Base-by-base conservation (phyloP, 2,113 vertebrate species). In the Dicaeum eximium region DNA sequence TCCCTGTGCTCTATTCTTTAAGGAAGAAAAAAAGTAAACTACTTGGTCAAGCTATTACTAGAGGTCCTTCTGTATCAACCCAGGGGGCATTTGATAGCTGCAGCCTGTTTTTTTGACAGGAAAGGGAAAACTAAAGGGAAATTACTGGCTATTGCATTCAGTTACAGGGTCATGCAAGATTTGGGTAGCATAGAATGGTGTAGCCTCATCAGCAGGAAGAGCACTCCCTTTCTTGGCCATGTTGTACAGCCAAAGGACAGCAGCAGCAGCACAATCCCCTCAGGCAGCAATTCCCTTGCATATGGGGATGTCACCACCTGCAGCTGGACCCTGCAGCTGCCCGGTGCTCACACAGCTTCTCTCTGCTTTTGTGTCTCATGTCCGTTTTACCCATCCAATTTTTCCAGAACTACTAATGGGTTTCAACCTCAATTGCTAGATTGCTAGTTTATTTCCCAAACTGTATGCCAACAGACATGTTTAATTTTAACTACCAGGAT, bases 271-370 rank as follows among this genome's bases (percentile, higher is more conserved):
- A 9, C 7, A 28, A 62, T 31, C 8, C 33, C 31, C 33, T 50
- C 37, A 64, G 5, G n/a, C 54, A 72, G 47, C 27, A 38, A 8
- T 15, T 50, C 13, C 21, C 19, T 37, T 0, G 0, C 2, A 1
- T 23, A 9, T 1, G 2, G 42, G 56, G 60, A 53, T 23, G 3
- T 40, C 27, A 51, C 14, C 13, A 8, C 14, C 7, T 1, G 47
- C 51, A 86, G 40, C 65, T 45, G 35, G 54, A 17, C 31, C 18
- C 53, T n/a, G 42, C 38, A 51, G 35, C 47, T 77, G 35, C 38
- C 20, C 56, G 30, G 13, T 13, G 28, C 31, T 62, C 60, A 62
- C 13, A 15, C n/a, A 51, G 10, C 13, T 61, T 84, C 31, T 77
- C 19, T 42, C 24, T 60, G 35, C 53, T 51, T 33, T 4, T 2